Percentiles rank a stretch among this genome's conserved stretches.
Evolutionary conservation across 2,113 vertebrate species (phyloP).

Genomic region (Sinocyclocheilus anophthalmus): DNA sequence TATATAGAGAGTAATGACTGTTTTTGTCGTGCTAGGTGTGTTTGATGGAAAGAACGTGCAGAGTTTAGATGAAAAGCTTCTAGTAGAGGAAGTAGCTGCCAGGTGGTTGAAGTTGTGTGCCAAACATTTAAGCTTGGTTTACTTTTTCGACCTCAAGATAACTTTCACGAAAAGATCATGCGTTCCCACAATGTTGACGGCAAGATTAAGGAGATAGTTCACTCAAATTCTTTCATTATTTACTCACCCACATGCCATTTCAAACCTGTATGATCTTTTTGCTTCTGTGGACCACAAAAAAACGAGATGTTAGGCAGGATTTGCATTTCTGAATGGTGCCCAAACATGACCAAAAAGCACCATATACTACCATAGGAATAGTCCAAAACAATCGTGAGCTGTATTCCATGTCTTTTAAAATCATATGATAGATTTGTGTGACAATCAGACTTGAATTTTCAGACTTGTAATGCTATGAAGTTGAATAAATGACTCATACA

Average conservation of each 20-base stretch:
- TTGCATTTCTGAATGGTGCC: not conserved
- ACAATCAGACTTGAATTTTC: not conserved
- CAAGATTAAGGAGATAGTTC: not conserved
- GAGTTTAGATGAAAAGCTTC: not conserved
- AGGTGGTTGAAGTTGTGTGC: not conserved
- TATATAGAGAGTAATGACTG: not conserved
- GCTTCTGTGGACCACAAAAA: not conserved
- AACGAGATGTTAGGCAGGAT: not conserved
- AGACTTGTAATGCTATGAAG: not conserved
- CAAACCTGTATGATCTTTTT: not conserved
- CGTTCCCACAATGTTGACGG: not conserved
- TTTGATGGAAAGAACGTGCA: not conserved
- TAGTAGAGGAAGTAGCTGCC: not conserved
- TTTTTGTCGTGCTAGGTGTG: not conserved
- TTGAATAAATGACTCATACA: not conserved
- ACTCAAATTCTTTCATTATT: not conserved
- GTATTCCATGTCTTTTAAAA: not conserved
- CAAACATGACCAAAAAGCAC: not conserved
- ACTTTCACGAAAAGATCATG: not conserved
- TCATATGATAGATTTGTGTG: not conserved
- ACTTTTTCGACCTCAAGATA: not conserved
- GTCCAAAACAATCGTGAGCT: not conserved
- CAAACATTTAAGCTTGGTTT: not conserved
- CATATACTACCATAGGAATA: not conserved
- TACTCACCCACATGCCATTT: not conserved